Evolutionary conservation across 2,888 invertebrate genomes (phyloP).

Genomic region (Lithophane leautieri): DNA sequence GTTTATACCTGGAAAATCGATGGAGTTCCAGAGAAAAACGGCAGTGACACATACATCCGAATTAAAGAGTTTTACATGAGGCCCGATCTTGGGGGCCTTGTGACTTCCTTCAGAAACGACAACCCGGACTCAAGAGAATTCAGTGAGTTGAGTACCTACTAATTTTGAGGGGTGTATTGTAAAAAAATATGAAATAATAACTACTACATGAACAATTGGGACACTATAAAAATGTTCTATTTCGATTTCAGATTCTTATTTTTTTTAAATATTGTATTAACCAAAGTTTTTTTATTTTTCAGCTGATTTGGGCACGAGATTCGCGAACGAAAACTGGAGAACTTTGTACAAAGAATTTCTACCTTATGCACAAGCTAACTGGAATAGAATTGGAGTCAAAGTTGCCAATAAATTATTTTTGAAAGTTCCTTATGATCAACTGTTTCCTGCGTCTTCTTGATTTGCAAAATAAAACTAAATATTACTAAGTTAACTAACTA

Average conservation of each 20-base stretch:
- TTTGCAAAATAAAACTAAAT: constrained; percentile 12
- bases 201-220: no score
- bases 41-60: constrained; percentile 89
- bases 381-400: constrained; percentile 89
- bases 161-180: background rate
- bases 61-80: constrained; percentile 91
- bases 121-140: constrained; percentile 88
- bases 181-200: background rate
- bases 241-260: background rate
- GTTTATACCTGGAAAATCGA: constrained; percentile 90
- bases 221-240: background rate
- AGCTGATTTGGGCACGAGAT: constrained; percentile 89
- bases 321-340: constrained; percentile 92
- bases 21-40: constrained; percentile 89
- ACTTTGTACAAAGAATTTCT: constrained; percentile 89
- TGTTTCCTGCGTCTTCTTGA: constrained; percentile 71
- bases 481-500: background rate
- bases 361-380: constrained; percentile 89
- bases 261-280: constrained; percentile 10
- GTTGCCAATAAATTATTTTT: constrained; percentile 90
- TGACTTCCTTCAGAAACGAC: constrained; percentile 91
- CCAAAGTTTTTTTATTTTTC: constrained; percentile 70
- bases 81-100: constrained; percentile 92
- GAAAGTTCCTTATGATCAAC: constrained; percentile 87
- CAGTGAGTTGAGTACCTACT: constrained; percentile 88